These are phyloP conservation scores for Sphinx pinastri DNA, from an alignment of 2,888 invertebrate species.

Conservation along the genomic window DNA sequence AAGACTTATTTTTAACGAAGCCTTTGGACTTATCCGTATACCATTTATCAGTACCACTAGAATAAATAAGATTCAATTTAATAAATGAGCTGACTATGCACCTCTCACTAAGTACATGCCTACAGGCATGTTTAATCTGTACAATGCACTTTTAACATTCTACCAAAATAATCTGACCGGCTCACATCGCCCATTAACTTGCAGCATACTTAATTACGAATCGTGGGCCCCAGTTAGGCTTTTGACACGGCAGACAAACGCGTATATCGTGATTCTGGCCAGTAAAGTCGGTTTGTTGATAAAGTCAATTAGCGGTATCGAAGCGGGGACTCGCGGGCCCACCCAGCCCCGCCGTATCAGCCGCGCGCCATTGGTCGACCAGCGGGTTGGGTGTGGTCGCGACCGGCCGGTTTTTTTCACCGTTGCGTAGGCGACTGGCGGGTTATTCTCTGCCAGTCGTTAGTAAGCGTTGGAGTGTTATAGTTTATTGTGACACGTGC, in stretches of 20 bases:
- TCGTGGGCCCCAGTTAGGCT: slow-evolving; percentile 78
- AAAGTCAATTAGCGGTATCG: slow-evolving; percentile 84
- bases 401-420: slow-evolving; percentile 63
- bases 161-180: slow-evolving; percentile 38
- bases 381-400: slow-evolving; percentile 75
- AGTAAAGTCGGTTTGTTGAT: slow-evolving; percentile 84
- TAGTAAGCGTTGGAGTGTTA: slow-evolving; percentile 80
- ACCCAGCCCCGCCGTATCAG: slow-evolving; percentile 67
- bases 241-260: slow-evolving; percentile 81
- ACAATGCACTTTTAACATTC: slow-evolving; percentile 28
- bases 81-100: neutral
- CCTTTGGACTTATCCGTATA: too few relatives aligned
- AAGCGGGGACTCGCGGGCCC: slow-evolving; percentile 79
- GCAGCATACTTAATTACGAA: slow-evolving; percentile 75
- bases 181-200: slow-evolving; percentile 73
- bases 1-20: too few relatives aligned
- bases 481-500: slow-evolving; percentile 67
- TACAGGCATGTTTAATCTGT: neutral
- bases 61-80: too few relatives aligned
- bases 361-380: slow-evolving; percentile 69
- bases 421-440: slow-evolving; percentile 75
- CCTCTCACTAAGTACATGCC: neutral
- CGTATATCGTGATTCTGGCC: slow-evolving; percentile 82
- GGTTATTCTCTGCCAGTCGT: slow-evolving; percentile 80
- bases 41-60: too few relatives aligned